Percentiles rank a stretch among this genome's conserved stretches.
Conservation (phyloP, 2,113 vertebrate species). For the Strix aluco region DNA sequence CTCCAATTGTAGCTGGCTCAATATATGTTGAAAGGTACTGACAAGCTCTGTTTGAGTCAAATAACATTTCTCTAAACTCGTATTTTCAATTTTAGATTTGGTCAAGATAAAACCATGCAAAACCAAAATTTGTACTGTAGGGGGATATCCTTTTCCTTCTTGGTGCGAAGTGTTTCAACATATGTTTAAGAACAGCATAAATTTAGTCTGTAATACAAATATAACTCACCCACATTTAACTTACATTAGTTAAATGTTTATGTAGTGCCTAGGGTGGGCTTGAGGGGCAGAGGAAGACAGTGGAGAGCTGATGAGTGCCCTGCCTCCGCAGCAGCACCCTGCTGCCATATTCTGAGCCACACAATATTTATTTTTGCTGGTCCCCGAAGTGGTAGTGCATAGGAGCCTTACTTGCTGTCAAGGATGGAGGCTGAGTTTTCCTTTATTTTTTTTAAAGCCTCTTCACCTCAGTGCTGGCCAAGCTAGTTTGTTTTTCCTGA, state of each 20-base stretch:
- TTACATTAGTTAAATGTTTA: background rate
- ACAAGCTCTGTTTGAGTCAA: background rate
- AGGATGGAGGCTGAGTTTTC: background rate
- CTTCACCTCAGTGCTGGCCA: background rate
- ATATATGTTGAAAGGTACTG: background rate
- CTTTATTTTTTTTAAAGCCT: background rate
- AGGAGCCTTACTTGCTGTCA: background rate
- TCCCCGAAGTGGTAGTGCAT: background rate
- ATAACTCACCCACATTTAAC: background rate
- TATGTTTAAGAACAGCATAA: background rate
- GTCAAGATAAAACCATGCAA: background rate
- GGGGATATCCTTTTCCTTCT: background rate
- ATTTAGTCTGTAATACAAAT: background rate
- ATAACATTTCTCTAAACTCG: background rate
- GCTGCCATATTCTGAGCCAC: no score
- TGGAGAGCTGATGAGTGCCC: background rate
- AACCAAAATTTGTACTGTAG: background rate
- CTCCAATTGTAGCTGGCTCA: background rate
- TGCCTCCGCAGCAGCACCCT: background rate
- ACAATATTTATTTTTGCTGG: background rate
- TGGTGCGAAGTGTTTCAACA: background rate
- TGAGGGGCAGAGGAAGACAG: accelerated
- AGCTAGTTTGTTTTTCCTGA: background rate
- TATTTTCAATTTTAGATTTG: background rate
- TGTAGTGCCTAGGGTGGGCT: background rate